Evolutionary conservation across 2,113 vertebrate species (phyloP).

Genomic region (Bubalus kerabau): DNA sequence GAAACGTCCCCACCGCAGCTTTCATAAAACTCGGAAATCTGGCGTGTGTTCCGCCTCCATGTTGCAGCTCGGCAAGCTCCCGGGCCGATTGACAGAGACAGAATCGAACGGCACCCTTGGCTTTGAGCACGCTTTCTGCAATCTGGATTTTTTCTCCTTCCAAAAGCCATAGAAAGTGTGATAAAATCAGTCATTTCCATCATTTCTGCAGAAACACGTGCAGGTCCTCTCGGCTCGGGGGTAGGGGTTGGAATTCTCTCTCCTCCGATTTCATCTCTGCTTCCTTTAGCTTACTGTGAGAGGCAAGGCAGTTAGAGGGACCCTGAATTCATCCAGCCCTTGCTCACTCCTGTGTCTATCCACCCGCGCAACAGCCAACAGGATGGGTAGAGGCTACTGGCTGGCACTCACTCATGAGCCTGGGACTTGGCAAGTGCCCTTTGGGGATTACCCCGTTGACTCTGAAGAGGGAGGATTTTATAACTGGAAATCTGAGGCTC

Average conservation of each 20-base stretch:
- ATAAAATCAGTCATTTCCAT: conserved; percentile 1
- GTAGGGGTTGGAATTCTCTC: not conserved
- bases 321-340: not conserved
- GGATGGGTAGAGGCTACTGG: not conserved
- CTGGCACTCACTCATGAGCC: not conserved
- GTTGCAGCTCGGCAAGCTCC: not conserved
- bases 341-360: not conserved
- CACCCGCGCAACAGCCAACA: not conserved
- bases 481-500: not conserved
- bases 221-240: not conserved
- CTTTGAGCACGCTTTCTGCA: not conserved
- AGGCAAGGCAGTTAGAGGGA: not conserved
- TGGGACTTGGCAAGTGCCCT: not conserved
- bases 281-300: not conserved
- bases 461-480: not conserved
- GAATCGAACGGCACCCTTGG: not conserved
- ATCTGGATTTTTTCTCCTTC: conserved; percentile 40
- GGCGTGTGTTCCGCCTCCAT: not conserved
- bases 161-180: not conserved
- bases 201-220: not conserved
- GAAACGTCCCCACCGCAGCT: conserved; percentile 42
- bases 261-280: not conserved
- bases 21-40: not conserved
- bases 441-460: not conserved
- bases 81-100: not conserved